These are phyloP conservation scores for Darevskia nairensis DNA, from an alignment of 2,797 vertebrate genomes.

Conservation along the genomic window DNA sequence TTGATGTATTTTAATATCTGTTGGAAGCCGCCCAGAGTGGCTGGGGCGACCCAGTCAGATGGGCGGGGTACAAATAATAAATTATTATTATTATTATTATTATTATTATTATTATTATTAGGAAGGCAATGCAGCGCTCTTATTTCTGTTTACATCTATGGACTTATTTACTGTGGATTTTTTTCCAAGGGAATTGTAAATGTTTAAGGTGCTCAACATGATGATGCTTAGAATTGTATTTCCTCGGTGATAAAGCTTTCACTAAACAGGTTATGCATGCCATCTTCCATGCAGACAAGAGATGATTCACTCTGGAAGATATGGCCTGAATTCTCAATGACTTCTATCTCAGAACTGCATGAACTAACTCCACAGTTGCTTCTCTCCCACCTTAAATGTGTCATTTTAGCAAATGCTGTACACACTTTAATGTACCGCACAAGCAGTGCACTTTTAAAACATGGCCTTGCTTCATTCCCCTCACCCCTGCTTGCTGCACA, in stretches of 20 bases:
- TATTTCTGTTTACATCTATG: slow-evolving; percentile 59
- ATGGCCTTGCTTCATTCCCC: slow-evolving; percentile 64
- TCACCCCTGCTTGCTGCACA: slow-evolving; percentile 19
- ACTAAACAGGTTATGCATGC: slow-evolving; percentile 74
- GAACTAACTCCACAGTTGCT: slow-evolving; percentile 65
- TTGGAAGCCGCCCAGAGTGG: too few species aligned
- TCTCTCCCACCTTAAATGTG: slow-evolving; percentile 59
- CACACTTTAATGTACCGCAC: slow-evolving; percentile 44
- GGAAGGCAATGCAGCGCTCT: slow-evolving; percentile 22
- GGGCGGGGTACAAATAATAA: too few species aligned
- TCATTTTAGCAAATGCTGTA: slow-evolving; percentile 57
- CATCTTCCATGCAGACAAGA: slow-evolving; percentile 61
- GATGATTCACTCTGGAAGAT: slow-evolving; percentile 45
- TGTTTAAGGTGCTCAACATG: slow-evolving; percentile 66
- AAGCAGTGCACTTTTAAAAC: slow-evolving; percentile 60
- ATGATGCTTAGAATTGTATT: slow-evolving; percentile 78
- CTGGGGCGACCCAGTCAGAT: too few species aligned
- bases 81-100: too few species aligned
- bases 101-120: too few species aligned
- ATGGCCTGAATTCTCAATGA: slow-evolving; percentile 48
- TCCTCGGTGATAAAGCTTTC: slow-evolving; percentile 82
- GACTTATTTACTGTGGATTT: slow-evolving; percentile 75
- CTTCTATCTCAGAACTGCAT: slow-evolving; percentile 50
- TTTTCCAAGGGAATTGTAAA: slow-evolving; percentile 68
- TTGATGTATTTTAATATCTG: too few species aligned